Percentiles rank a stretch among this genome's conserved stretches.
phyloP scores from a whole-genome alignment of 2,113 vertebrate species.

The Erythrocercus mccallii region DNA sequence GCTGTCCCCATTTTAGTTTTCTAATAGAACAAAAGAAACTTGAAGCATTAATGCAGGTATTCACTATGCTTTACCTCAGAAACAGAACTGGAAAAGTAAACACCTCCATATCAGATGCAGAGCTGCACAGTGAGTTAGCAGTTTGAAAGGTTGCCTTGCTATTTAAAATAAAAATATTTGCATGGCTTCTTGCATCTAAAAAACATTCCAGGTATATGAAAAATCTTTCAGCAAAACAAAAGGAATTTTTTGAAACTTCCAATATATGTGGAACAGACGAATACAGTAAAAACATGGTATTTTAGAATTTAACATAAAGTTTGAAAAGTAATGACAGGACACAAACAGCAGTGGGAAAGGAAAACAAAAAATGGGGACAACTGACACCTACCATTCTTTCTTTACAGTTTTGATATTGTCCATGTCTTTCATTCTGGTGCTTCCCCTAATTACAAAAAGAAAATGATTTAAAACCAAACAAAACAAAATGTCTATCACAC shows the following conservation, averaged over 20 bases:
- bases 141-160: not conserved
- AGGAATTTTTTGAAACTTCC: not conserved
- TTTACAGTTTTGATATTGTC: slow-evolving; percentile 73
- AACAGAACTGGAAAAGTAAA: not conserved
- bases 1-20: not conserved
- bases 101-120: not conserved
- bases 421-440: slow-evolving; percentile 74
- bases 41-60: not conserved
- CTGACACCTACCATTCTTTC: slow-evolving; percentile 73
- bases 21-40: not conserved
- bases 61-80: not conserved
- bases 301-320: not conserved
- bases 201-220: not conserved
- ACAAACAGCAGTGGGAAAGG: not conserved
- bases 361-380: not conserved
- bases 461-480: not conserved
- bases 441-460: slow-evolving; percentile 48
- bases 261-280: not conserved
- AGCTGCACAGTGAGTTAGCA: not conserved
- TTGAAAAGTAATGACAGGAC: not conserved
- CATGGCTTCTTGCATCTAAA: not conserved
- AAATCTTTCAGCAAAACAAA: not conserved
- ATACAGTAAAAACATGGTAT: not conserved
- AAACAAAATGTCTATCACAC: not conserved
- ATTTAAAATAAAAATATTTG: not conserved